Percentiles rank a stretch among this genome's conserved stretches.
phyloP scores from a whole-genome alignment of 2,888 invertebrate genomes.

The Microctonus aethiopoides region DNA sequence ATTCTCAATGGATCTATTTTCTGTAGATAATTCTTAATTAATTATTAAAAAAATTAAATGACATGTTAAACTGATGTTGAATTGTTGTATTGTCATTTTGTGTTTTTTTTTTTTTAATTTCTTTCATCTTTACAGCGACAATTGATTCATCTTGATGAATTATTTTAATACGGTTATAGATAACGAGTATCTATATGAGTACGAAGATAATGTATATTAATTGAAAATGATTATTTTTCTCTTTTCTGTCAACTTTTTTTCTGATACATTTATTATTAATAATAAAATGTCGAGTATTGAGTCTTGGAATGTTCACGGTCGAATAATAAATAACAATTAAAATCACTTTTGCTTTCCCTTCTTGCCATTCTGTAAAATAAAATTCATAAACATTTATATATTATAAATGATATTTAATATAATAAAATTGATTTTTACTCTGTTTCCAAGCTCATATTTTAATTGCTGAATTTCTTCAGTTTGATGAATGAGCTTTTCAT shows the following conservation, averaged over 20 bases:
- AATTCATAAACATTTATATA: conserved; percentile 24
- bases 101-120: background rate
- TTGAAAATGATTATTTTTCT: conserved; percentile 2
- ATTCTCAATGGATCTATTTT: background rate
- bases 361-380: conserved; percentile 59
- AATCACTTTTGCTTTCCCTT: conserved; percentile 59
- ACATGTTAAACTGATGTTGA: background rate
- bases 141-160: conserved; percentile 1
- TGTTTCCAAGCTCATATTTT: conserved; percentile 72
- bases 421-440: conserved; percentile 57
- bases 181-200: background rate
- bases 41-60: background rate
- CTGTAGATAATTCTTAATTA: background rate
- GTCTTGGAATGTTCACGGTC: conserved; percentile 57
- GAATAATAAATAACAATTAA: conserved; percentile 40
- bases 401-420: background rate
- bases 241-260: conserved; percentile 30
- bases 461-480: conserved; percentile 82
- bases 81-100: background rate
- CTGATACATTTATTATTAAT: conserved; percentile 52
- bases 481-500: conserved; percentile 86
- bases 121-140: background rate
- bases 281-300: conserved; percentile 50
- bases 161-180: background rate
- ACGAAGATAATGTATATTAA: background rate